Conservation (phyloP, 2,888 invertebrate species). For the Linnaemya vulpina region DNA sequence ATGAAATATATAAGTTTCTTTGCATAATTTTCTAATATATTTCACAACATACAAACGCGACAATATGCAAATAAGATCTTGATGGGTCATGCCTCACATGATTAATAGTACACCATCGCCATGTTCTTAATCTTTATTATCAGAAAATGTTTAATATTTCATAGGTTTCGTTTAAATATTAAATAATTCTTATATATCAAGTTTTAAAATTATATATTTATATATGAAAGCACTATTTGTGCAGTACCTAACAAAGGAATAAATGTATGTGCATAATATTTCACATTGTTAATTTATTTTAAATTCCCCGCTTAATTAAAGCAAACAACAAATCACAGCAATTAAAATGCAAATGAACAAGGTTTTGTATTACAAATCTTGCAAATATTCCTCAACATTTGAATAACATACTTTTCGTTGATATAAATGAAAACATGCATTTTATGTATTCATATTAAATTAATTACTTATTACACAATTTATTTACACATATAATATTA, state of each 20-base stretch:
- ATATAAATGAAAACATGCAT: constrained; percentile 25
- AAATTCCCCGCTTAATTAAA: constrained; percentile 42
- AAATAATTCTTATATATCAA: no score
- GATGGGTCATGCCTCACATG: no score
- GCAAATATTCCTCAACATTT: constrained; percentile 3
- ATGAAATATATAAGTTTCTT: no score
- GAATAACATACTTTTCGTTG: constrained; percentile 24
- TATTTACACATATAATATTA: no score
- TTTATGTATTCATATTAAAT: constrained; percentile 3
- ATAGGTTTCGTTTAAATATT: no score
- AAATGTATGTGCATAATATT: not conserved
- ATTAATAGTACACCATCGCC: no score
- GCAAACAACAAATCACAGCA: constrained; percentile 54
- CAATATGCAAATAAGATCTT: no score
- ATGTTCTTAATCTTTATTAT: no score
- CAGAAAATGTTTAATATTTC: no score
- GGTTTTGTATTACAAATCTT: constrained; percentile 17
- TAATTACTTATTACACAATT: not conserved
- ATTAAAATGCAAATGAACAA: constrained; percentile 55
- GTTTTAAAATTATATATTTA: not conserved
- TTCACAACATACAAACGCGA: no score
- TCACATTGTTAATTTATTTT: constrained; percentile 6
- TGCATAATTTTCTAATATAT: no score
- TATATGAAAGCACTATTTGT: constrained; percentile 7
- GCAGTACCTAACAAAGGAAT: constrained; percentile 6